Evolutionary conservation across 2,888 invertebrate species (phyloP).

Genomic region (Scotopteryx bipunctaria): DNA sequence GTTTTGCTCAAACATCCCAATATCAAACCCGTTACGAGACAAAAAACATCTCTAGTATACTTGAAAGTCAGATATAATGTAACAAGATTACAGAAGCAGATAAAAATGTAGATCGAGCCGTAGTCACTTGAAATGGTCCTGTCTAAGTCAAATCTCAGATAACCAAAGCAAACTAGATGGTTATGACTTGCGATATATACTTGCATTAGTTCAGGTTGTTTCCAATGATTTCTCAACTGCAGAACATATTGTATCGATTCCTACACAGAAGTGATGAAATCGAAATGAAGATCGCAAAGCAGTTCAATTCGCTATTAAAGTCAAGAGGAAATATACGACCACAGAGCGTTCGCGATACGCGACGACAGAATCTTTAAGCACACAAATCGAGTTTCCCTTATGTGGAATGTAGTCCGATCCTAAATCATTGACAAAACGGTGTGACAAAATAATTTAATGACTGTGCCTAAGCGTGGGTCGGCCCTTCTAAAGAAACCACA

Average conservation of each 20-base stretch:
- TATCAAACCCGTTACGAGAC: constrained; percentile 26
- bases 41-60: constrained; percentile 28
- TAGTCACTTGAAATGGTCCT: constrained; percentile 40
- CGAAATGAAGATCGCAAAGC: constrained; percentile 42
- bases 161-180: constrained; percentile 42
- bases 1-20: constrained; percentile 22
- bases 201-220: constrained; percentile 23
- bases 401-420: constrained; percentile 45
- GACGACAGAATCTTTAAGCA: constrained; percentile 26
- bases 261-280: constrained; percentile 32
- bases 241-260: constrained; percentile 29
- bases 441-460: constrained; percentile 66
- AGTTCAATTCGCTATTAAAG: constrained; percentile 37
- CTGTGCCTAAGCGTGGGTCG: constrained; percentile 67
- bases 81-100: constrained; percentile 37
- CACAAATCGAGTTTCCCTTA: constrained; percentile 42
- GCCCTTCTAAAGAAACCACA: constrained; percentile 60
- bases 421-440: constrained; percentile 59
- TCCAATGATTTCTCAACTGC: constrained; percentile 19
- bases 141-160: constrained; percentile 43
- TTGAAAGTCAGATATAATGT: constrained; percentile 35
- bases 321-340: constrained; percentile 37
- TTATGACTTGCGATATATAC: constrained; percentile 45
- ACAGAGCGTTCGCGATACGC: constrained; percentile 20
- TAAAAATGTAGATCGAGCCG: constrained; percentile 31